Evolutionary conservation across 2,797 vertebrate genomes (phyloP).

Genomic region (Arctocebus calabarensis): DNA sequence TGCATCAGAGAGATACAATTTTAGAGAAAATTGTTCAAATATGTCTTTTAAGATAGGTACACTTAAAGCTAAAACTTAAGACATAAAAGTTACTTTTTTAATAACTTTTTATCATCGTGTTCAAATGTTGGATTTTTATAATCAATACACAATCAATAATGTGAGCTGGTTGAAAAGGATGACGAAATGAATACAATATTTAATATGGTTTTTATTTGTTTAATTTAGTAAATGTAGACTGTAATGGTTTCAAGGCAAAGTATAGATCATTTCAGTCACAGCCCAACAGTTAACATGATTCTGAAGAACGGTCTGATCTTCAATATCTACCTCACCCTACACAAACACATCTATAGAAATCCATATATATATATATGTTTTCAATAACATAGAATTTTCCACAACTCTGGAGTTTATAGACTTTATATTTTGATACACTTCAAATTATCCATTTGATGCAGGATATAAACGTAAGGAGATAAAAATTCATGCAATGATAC

Average conservation of each 20-base stretch:
- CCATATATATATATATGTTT: slow-evolving; percentile 77
- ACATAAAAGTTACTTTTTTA: slow-evolving; percentile 17
- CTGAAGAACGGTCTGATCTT: slow-evolving; percentile 79
- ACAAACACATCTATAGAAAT: slow-evolving; percentile 83
- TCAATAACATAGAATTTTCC: slow-evolving; percentile 73
- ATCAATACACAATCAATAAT: slow-evolving; percentile 62
- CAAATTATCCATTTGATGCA: slow-evolving; percentile 76
- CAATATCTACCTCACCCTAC: slow-evolving; percentile 68
- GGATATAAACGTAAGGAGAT: slow-evolving; percentile 74
- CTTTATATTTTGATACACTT: slow-evolving; percentile 79
- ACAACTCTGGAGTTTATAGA: slow-evolving; percentile 78
- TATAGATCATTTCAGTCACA: slow-evolving; percentile 85
- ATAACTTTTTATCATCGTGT: slow-evolving; percentile 12
- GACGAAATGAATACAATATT: slow-evolving; percentile 83
- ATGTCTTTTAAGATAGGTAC: slow-evolving; percentile 3
- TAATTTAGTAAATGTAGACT: slow-evolving; percentile 81
- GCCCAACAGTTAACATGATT: slow-evolving; percentile 85
- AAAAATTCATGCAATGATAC: slow-evolving; percentile 86
- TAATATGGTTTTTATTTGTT: slow-evolving; percentile 80
- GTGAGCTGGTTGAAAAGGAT: slow-evolving; percentile 75
- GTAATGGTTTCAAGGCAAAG: slow-evolving; percentile 84
- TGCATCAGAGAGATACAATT: neutral
- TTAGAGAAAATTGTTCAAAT: slow-evolving; percentile 52
- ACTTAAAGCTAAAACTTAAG: slow-evolving; percentile 27
- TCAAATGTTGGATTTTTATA: slow-evolving; percentile 24